A percentile compares a stretch with the other conserved stretches of the same genome.
Evolutionary conservation across 2,797 vertebrate genomes (phyloP).

Genomic region (Cryptoprocta ferox): DNA sequence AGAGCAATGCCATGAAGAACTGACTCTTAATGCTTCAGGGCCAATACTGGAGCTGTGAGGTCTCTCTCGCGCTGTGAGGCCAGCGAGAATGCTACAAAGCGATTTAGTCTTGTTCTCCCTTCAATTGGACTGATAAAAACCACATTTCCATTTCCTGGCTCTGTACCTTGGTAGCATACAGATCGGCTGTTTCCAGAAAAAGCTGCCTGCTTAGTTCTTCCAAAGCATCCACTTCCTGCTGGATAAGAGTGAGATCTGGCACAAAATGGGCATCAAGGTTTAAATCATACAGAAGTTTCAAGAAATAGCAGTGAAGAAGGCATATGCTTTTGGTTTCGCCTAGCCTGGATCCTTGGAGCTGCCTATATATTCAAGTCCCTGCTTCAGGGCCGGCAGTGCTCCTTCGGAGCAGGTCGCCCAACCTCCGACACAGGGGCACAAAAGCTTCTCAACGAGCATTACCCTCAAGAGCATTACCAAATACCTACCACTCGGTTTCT

Average conservation of each 20-base stretch:
- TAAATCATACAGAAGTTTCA: slow-evolving; percentile 61
- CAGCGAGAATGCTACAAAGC: not conserved
- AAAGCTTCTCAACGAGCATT: not conserved
- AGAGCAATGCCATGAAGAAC: not conserved
- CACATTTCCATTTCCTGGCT: slow-evolving; percentile 45
- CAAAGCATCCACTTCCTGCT: slow-evolving; percentile 98
- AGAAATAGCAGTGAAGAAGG: slow-evolving; percentile 35
- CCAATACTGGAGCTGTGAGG: not conserved
- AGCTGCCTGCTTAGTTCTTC: slow-evolving; percentile 98
- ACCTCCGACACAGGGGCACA: not conserved
- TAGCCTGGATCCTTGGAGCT: not conserved
- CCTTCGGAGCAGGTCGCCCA: not conserved
- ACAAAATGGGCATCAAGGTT: slow-evolving; percentile 85
- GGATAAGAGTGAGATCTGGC: slow-evolving; percentile 96
- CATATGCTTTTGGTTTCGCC: not conserved
- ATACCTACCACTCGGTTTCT: not conserved
- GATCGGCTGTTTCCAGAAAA: slow-evolving; percentile 97
- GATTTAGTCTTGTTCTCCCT: not conserved
- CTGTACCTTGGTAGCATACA: slow-evolving; percentile 97
- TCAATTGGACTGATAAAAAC: not conserved
- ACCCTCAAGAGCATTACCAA: not conserved
- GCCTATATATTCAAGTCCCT: not conserved
- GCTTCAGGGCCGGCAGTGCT: not conserved
- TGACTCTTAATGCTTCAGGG: not conserved
- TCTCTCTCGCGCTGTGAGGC: not conserved